Base-by-base conservation (phyloP, 2,888 invertebrate species). In the Macrosoma leucophasiata region DNA sequence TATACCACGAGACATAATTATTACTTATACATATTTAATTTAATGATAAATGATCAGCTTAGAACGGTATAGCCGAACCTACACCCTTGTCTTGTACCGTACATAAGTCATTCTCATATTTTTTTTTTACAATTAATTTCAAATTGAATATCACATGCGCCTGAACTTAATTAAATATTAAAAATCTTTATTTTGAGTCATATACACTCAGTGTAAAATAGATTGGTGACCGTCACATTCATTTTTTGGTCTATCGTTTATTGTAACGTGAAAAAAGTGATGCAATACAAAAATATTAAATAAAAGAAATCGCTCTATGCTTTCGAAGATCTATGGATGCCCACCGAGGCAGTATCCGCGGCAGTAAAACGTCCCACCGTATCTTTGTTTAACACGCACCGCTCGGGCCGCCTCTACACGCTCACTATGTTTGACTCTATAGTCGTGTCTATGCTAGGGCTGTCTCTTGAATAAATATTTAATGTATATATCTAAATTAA, bases 281-380 rank as follows among this genome's bases (percentile, higher is more conserved):
- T 17, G 7, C 17, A 17, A 5, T 17, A 5, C 4, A 5, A 17
- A 17, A 17, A 17, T 17, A 7, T 7, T 7, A 5, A 17, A 17
- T 5, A 5, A 5, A 17, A 17, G 17, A 5, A 17, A 5, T 5
- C 33, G 40, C 33, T 55, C 50, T 50, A 38, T 17, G 5, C 7
- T 17, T 50, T 50, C 10, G 6, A 37, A 48, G 25, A 27, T 40
- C 62, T 57, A 25, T 40, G 37, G 14, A 14, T 39, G 49, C 39
- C 58, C 51, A 59, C 48, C 41, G 57, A 54, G 54, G 58, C 58
- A 62, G 61, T 65, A 59, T 59, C 55, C 57, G 55, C 51, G 34
- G 42, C 41, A 58, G 58, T 54, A 54, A 54, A 50, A 46, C 43
- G 50, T 33, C 32, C 41, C 48, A 30, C 45, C 48, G 46, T 56